Evolutionary conservation across 2,113 vertebrate species (phyloP).

Genomic region (Penelope pileata): DNA sequence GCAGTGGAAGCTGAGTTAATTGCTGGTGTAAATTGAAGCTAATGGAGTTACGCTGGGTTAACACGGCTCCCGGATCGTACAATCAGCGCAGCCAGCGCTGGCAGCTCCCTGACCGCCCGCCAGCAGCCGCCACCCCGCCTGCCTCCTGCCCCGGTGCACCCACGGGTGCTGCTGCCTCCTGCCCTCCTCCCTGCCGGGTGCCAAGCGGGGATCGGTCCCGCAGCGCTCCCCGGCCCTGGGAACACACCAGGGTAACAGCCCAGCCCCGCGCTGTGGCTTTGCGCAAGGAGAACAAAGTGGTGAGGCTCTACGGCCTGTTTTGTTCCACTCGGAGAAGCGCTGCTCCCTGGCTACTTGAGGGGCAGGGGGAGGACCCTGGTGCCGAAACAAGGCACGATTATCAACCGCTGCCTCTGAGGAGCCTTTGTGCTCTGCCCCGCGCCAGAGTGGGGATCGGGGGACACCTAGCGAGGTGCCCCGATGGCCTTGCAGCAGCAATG

Average conservation of each 20-base stretch:
- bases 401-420: background rate
- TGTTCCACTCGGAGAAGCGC: background rate
- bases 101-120: background rate
- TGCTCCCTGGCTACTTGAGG: background rate
- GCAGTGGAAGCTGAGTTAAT: background rate
- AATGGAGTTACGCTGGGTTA: background rate
- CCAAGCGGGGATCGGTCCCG: background rate
- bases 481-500: no score
- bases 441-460: conserved; percentile 27
- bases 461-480: conserved; percentile 50
- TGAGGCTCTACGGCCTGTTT: conserved; percentile 14
- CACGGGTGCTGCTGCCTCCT: background rate
- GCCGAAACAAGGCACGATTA: conserved; percentile 56
- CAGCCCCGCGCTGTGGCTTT: background rate
- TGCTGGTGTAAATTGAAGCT: background rate
- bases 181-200: background rate
- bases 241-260: background rate
- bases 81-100: background rate
- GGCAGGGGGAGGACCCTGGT: background rate
- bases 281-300: background rate
- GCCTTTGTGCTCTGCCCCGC: conserved; percentile 41
- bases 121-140: background rate
- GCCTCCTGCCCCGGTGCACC: background rate
- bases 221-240: background rate
- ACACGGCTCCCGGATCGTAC: background rate